A percentile compares a stretch with the other conserved stretches of the same genome.
Conservation (phyloP, 1,140 invertebrate species). For the Oryctes rhinoceros region DNA sequence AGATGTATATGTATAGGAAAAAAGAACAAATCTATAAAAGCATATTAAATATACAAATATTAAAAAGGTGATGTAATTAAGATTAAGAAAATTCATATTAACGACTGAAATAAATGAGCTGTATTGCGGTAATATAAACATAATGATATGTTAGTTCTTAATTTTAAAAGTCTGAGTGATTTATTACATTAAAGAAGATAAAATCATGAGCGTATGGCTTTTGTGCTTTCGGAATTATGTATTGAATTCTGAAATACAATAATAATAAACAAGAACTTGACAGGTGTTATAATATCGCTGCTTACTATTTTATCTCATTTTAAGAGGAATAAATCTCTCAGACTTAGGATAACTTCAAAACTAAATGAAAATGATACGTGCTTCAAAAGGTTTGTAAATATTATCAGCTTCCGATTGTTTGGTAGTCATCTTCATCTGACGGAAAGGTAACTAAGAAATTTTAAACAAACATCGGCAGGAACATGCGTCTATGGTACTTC, state of each 20-base stretch:
- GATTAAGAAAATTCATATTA: conserved; percentile 22
- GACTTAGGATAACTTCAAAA: neutral
- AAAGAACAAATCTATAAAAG: neutral
- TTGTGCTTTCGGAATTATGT: neutral
- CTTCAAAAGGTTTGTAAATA: conserved; percentile 56
- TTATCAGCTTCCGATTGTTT: conserved; percentile 49
- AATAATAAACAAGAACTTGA: conserved; percentile 15
- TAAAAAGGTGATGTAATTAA: conserved; percentile 19
- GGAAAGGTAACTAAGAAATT: conserved; percentile 30
- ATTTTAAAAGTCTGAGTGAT: conserved; percentile 8
- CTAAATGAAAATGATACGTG: conserved; percentile 57
- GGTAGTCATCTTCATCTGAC: conserved; percentile 52
- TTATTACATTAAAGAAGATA: neutral
- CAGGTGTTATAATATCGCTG: neutral
- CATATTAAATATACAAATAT: neutral
- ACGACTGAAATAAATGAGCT: conserved; percentile 29
- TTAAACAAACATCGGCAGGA: conserved; percentile 36
- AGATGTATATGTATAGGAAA: neutral
- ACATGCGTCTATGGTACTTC: conserved; percentile 38
- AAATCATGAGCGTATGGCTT: neutral
- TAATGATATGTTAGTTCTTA: conserved; percentile 29
- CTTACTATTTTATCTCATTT: neutral
- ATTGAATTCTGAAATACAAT: neutral
- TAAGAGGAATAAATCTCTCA: conserved; percentile 8
- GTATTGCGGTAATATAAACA: conserved; percentile 30